Base-by-base conservation (phyloP, 1,140 invertebrate genomes). In the Sarcophaga bullata region DNA sequence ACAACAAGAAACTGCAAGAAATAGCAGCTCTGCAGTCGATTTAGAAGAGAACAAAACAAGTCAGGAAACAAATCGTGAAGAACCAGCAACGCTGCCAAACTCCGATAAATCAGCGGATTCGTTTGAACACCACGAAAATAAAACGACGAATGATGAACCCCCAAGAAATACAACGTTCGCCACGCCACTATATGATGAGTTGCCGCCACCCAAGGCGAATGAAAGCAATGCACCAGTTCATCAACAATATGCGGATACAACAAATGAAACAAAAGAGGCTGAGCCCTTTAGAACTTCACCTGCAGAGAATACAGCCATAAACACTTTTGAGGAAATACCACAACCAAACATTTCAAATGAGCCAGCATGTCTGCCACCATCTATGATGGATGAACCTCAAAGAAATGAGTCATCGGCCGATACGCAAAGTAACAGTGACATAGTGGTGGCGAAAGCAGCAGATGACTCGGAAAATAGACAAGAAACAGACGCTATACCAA, bases 121-220 rank as follows among this genome's bases (percentile, higher is more conserved):
- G 19, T 7, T 8, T 9, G 17, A 19, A 17, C 17, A 68, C 5
- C 9, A 10, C 1, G 62, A 68, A 68, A 68, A n/a, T 68, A 68
- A 68, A 68, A 9, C 62, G 7, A 52, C 50, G 6, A 52, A 1
- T 19, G 62, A 68, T 25, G 62, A 68, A 6, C 6, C n/a, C 19
- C 8, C 17, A 19, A 68, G 19, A 68, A 68, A 68, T 68, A 68
- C n/a, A 19, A 68, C 9, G 19, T 68, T 17, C 19, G 62, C 62
- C 19, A 88, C 87, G 25, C 87, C 87, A 3, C 84, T 88, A 15
- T 88, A 88, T 47, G 87, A 88, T 75, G 87, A 88, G 75, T 25
- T 88, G 83, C 87, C 87, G 11, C 82, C 87, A 62, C 85, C 86
- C 19, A 75, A 80, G 10, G 25, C 50, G 4, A 46, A 9, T 9